Base-by-base conservation (phyloP, 2,797 vertebrate species). In the Perodicticus potto region DNA sequence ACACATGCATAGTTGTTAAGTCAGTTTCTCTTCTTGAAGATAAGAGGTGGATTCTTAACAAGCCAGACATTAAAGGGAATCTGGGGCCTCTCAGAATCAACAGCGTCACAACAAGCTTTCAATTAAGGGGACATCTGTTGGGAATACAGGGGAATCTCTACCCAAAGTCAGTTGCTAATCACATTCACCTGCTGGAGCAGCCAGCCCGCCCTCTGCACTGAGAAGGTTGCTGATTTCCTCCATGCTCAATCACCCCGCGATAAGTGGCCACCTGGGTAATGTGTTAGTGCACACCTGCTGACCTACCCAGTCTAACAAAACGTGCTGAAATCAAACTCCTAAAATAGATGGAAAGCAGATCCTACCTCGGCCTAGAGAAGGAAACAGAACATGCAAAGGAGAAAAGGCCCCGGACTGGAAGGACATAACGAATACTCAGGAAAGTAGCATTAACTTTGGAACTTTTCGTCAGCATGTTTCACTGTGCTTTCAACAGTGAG, bases 241-340 rank as follows among this genome's bases (percentile, higher is more conserved):
- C 7, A 23, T 40, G 94, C 87, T 97, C 96, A 91, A 84, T 97
- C 97, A 97, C 91, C 81, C 32, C 72, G 93, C 89, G 73, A 72
- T 89, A 96, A 97, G 94, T 90, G 92, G 96, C 95, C 97, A 95
- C 97, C 87, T 97, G 97, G 93, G 97, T 85, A 90, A 96, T 69
- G 78, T 89, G 95, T 88, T 45, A 20, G 85, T 32, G 73, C 69
- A 25, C 86, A 95, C 96, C 96, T 96, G 94, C 96, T 97, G 94
- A 97, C 96, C 97, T 69, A 23, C 82, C 45, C 92, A 63, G 40
- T 57, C 78, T 81, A 70, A 94, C 92, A 91, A 89, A 97, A 94
- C 0, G 8, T 59, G 57, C 92, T 86, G 83, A 97, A 94, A 95
- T 82, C 94, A 95, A 76, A 78, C 87, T 88, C 88, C 80, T 95